Conservation (phyloP, 2,888 invertebrate genomes). For the Malthinus flaveolus region DNA sequence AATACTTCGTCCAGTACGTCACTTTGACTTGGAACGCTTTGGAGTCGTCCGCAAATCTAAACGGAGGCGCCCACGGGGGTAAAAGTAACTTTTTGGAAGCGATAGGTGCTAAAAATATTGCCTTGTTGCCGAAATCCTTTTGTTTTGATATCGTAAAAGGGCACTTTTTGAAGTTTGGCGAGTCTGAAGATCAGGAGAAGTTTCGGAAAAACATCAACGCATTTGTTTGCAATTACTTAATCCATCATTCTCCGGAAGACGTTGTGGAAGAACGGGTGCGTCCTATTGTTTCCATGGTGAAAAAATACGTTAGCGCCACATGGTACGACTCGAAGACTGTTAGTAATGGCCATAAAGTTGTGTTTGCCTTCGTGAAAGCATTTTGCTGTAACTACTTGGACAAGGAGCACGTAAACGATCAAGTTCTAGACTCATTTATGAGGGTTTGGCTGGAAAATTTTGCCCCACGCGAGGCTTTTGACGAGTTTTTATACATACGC, state of each 20-base stretch:
- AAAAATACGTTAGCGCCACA: neutral
- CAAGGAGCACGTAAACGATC: neutral
- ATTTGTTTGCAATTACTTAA: slow-evolving; percentile 6
- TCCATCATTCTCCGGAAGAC: neutral
- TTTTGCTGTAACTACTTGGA: neutral
- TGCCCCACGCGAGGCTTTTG: neutral
- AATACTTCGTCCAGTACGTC: slow-evolving; percentile 1
- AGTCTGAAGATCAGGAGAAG: neutral
- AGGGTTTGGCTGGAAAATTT: neutral
- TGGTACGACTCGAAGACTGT: slow-evolving; percentile 1
- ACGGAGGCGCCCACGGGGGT: neutral
- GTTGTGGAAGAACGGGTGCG: neutral
- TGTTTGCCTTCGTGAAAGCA: neutral
- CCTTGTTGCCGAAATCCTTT: neutral
- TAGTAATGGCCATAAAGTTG: neutral
- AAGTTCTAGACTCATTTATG: neutral
- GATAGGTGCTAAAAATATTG: neutral
- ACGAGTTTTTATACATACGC: slow-evolving; percentile 1
- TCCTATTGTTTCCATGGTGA: neutral
- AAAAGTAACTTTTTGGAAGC: slow-evolving; percentile 4
- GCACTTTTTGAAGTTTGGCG: neutral
- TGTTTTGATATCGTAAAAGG: slow-evolving; percentile 2
- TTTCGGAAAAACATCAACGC: neutral
- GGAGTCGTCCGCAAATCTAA: neutral
- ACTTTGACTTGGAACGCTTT: slow-evolving; percentile 4